Evolutionary conservation across 2,797 vertebrate genomes (phyloP), one percentile per base, ranked within the genome.

Genomic region (Pyrocephalus nanus): DNA sequence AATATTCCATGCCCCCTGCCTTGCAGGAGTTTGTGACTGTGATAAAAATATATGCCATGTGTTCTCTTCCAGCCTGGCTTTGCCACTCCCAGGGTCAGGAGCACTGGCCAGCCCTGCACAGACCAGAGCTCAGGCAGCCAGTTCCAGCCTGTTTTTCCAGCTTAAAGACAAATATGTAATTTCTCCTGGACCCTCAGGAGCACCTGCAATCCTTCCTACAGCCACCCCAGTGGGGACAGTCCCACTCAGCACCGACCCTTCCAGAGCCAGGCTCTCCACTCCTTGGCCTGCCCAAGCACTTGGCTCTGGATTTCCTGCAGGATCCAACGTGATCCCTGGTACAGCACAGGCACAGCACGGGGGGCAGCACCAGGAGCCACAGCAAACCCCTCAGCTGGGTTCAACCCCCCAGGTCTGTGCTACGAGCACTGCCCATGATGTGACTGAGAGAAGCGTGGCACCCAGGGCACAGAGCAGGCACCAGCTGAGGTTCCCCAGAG

Each of bases 271-370:
- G 25, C 23, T 71, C 53, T 26, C 53, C 25, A 43, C 20, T 17
- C 21, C 34, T 65, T 22, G 7, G 32, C 7, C 60, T 38, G 3
- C 43, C 50, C 74, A 53, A 54, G 10, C 22, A n/a, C 13, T 54
- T 27, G 14, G 36, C 9, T 42, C 14, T 27, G 1, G 0, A 1
- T 27, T 86, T 60, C 50, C 47, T 14, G 5, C 14, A 13, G 38
- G 32, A 74, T 12, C 43, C 48, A 58, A 2, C 0, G 0, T 0
- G 1, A 32, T 12, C 42, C 30, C 30, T 42, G 65, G 15, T 17
- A 32, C 53, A 47, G 54, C 0, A 1, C 50, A 51, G 50, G 50
- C 50, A 51, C 50, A 29, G 50, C 27, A 11, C 5, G 9, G 18
- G 9, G 9, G 4, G 32, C 16, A 53, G 47, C 38, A 40, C 57